These are phyloP conservation scores for Coregonus sp. DNA, from an alignment of 2,797 vertebrate species.

Conservation along the genomic window DNA sequence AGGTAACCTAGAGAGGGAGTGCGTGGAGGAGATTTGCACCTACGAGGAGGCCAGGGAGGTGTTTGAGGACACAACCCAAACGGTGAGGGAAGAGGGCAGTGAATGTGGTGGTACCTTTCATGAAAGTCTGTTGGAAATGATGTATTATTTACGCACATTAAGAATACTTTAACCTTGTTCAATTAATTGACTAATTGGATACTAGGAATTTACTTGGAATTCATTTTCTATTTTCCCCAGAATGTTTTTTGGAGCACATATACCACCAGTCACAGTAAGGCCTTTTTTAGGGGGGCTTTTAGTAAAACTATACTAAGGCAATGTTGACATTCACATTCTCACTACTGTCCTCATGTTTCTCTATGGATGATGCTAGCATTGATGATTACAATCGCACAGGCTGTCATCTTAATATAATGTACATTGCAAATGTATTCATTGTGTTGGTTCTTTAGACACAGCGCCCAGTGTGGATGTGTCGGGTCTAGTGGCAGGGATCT, in stretches of 20 bases:
- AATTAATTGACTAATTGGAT: background rate
- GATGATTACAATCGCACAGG: background rate
- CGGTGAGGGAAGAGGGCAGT: conserved; percentile 62
- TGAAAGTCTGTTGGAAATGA: background rate
- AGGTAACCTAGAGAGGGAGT: conserved; percentile 82
- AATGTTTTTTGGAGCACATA: conserved; percentile 52
- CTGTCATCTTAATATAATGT: background rate
- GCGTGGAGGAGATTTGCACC: conserved; percentile 80
- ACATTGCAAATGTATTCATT: background rate
- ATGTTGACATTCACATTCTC: too few species aligned
- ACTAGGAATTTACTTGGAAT: background rate
- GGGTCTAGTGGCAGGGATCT: conserved; percentile 70
- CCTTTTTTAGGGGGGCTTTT: background rate
- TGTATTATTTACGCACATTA: background rate
- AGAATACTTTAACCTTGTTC: too few species aligned
- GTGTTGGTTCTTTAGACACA: conserved; percentile 27
- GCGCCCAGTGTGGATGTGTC: conserved; percentile 63
- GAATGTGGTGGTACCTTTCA: background rate
- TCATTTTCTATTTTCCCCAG: conserved; percentile 43
- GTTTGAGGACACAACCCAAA: conserved; percentile 75
- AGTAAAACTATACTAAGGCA: too few species aligned
- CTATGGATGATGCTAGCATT: background rate
- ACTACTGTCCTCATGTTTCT: background rate
- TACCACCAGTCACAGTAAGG: conserved; percentile 58
- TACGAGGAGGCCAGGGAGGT: conserved; percentile 86